Percentiles rank a stretch among this genome's conserved stretches.
Evolutionary conservation across 2,113 vertebrate species (phyloP).

Genomic region (Gymnocephalus cernua): DNA sequence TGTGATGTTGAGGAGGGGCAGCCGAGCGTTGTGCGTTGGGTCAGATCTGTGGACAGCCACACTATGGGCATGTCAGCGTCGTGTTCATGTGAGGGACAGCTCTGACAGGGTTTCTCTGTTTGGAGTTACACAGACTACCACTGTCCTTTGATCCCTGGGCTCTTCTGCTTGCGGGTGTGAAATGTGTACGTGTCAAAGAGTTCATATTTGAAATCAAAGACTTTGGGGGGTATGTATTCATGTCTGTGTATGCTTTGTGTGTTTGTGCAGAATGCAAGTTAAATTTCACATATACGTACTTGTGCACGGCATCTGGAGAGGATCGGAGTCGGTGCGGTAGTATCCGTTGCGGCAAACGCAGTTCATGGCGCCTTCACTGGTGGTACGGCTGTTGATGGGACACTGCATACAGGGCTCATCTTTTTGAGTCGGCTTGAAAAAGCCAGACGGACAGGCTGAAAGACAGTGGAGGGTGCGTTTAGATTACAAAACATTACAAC

Average conservation of each 20-base stretch:
- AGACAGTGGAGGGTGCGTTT: slow-evolving; percentile 30
- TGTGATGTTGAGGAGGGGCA: slow-evolving; percentile 73
- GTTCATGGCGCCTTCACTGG: slow-evolving; percentile 93
- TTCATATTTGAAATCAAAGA: slow-evolving; percentile 58
- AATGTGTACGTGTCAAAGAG: slow-evolving; percentile 49
- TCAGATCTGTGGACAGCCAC: slow-evolving; percentile 69
- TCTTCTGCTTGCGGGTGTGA: slow-evolving; percentile 56
- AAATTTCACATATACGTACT: slow-evolving; percentile 84
- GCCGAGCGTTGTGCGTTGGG: slow-evolving; percentile 58
- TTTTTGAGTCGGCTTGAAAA: slow-evolving; percentile 94
- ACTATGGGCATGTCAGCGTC: slow-evolving; percentile 65
- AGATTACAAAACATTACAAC: neutral
- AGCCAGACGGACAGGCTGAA: slow-evolving; percentile 90
- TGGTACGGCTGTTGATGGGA: slow-evolving; percentile 97
- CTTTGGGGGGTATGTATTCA: slow-evolving; percentile 14
- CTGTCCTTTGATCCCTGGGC: slow-evolving; percentile 68
- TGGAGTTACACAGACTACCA: slow-evolving; percentile 53
- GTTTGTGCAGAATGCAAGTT: slow-evolving; percentile 12
- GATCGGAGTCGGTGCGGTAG: slow-evolving; percentile 94
- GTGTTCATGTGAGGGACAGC: slow-evolving; percentile 62
- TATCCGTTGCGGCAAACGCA: slow-evolving; percentile 95
- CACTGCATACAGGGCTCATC: slow-evolving; percentile 93
- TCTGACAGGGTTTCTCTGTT: slow-evolving; percentile 74
- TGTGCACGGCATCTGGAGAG: slow-evolving; percentile 96
- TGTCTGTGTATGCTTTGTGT: slow-evolving; percentile 3